Base-by-base conservation (phyloP, 2,113 vertebrate genomes). In the Sinocyclocheilus rhinocerous region DNA sequence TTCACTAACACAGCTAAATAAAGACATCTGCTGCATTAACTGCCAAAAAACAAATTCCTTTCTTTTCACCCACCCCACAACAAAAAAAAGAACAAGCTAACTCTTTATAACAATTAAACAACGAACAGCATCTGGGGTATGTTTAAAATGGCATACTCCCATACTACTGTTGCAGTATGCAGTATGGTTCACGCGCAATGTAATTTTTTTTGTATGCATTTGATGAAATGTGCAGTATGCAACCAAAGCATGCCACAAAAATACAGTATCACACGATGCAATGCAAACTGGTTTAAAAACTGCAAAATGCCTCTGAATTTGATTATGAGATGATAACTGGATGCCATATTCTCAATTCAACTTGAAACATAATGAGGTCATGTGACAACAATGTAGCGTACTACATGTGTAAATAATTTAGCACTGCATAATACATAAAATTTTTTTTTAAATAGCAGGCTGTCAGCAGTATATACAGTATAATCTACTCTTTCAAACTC, bases 401-500 rank as follows among this genome's bases (percentile, higher is more conserved):
- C 33, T 72, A 72, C 69, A 39, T 39, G 16, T 72, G 10, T 39
- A 20, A 72, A 39, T 75, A 75, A 75, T 75, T 22, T n/a, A 48
- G 13, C 18, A 13, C 22, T 7, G 36, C 9, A n/a, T 65, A 15
- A 65, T 42, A 75, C 8, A 3, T 0, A 45, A 4, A 2, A 2
- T 29, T 33, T 45, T 45, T 11, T 45, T 75, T 75, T n/a, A n/a
- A 73, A 39, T 13, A 42, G 6, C 29, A 70, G 29, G 72, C 39
- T 24, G 70, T 13, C 70, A 42, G 20, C 50, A 33, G 9, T 33
- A 81, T 39, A 50, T 20, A 12, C 61, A 78, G 72, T 57, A 83
- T 48, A 57, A 67, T 61, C 24, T 33, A 59, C 12, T 52, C 36
- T 36, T 52, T 65, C 82, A 87, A 87, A 87, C 78, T 76, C 67